Evolutionary conservation across 2,113 vertebrate species (phyloP), one percentile per base, ranked within the genome.

Genomic region (Dromaius novaehollandiae): DNA sequence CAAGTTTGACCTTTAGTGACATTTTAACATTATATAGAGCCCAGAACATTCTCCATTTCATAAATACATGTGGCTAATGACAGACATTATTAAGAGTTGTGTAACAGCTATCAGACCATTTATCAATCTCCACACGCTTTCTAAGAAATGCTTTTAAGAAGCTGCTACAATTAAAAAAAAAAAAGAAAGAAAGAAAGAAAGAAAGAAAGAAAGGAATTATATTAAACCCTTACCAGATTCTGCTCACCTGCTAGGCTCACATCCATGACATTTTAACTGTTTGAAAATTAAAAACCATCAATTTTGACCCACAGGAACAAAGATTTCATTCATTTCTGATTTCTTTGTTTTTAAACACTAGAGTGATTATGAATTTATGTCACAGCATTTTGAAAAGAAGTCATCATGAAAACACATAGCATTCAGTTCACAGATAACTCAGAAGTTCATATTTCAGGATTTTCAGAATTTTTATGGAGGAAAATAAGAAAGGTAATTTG

Each of bases 161-260:
- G 19, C 56, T 73, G 56, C 4, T 58, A 18, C 25, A 76, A 40
- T 77, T 25, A 18, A 75, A 83, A 36, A 84, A 56, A 6, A 51
- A 0, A 0, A 4, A n/a, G n/a, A 36, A 7, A n/a, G 42, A 36
- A 7, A n/a, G 42, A 75, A 83, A 36, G 42, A 36, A 7, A n/a
- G 42, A 75, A 83, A 36, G 38, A 36, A 7, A n/a, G 42, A 38
- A 38, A 38, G 85, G n/a, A 68, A 76, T 82, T 86, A 74, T n/a
- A 58, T 60, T 94, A 74, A 94, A 74, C 42, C 44, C n/a, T 82
- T 89, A 50, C 38, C 44, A 95, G 61, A 44, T 26, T 91, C 74
- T 58, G 71, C n/a, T 95, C 65, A 89, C 61, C 79, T 85, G n/a
- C 50, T 14, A 26, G 44, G 53, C n/a, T 84, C 32, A 94, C 16